Conservation (phyloP, 2,797 vertebrate species). For the Arnoldichthys spilopterus region DNA sequence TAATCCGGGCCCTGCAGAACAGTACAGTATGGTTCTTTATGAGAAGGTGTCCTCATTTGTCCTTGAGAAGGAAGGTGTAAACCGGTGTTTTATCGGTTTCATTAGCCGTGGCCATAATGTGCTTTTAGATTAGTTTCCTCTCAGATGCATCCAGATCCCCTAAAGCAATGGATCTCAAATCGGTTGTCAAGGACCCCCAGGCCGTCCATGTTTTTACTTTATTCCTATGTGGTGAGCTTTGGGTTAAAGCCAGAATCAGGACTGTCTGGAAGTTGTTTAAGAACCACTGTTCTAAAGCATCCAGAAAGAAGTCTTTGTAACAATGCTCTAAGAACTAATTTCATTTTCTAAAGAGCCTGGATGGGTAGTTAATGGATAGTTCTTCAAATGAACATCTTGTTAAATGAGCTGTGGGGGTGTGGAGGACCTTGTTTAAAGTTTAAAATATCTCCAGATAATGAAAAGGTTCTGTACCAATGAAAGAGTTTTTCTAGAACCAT, state of each 20-base stretch:
- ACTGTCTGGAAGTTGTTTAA: too few relatives aligned
- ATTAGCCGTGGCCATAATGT: constrained; percentile 11
- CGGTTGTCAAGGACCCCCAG: too few relatives aligned
- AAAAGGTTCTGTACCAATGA: neutral
- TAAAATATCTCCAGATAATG: neutral
- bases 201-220: too few relatives aligned
- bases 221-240: too few relatives aligned
- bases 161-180: neutral
- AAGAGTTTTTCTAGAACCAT: neutral
- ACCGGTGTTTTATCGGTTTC: constrained; percentile 10
- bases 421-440: neutral
- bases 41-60: constrained; percentile 21
- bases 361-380: neutral
- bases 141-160: neutral
- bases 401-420: neutral
- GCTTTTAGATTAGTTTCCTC: neutral
- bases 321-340: neutral
- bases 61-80: constrained; percentile 19
- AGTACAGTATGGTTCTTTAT: constrained; percentile 11
- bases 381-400: neutral
- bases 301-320: neutral
- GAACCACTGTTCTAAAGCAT: neutral
- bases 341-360: neutral
- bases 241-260: too few relatives aligned
- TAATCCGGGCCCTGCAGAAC: neutral